phyloP scores from a whole-genome alignment of 2,797 vertebrate genomes.

The Platyrinchus mystaceus region DNA sequence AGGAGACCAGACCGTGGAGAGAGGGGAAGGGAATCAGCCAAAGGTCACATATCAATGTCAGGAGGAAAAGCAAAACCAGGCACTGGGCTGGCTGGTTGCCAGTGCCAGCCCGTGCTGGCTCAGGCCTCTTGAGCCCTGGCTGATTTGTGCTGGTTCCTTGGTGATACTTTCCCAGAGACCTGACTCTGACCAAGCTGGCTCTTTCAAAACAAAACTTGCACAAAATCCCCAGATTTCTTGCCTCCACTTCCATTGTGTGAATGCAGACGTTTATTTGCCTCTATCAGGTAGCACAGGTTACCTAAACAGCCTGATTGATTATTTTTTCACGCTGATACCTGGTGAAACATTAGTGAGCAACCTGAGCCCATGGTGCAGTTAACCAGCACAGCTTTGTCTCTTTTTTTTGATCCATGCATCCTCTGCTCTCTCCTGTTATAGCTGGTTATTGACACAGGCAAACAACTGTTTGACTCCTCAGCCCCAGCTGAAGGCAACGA shows the following conservation, averaged over 20 bases:
- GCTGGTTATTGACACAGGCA: background rate
- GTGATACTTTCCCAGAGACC: background rate
- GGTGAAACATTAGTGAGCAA: background rate
- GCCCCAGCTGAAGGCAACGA: background rate
- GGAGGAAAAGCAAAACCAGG: background rate
- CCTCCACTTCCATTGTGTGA: background rate
- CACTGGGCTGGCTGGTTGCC: background rate
- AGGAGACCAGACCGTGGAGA: background rate
- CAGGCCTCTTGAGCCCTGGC: fast-evolving
- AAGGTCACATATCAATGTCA: background rate
- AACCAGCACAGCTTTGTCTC: background rate
- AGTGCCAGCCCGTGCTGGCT: background rate
- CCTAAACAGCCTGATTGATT: background rate
- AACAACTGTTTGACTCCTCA: background rate
- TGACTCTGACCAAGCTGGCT: background rate
- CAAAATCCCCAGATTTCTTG: background rate
- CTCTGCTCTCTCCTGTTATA: background rate
- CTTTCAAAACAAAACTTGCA: background rate
- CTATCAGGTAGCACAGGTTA: background rate
- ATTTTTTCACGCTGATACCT: background rate
- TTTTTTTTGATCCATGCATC: background rate
- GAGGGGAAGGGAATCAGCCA: background rate
- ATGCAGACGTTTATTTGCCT: background rate
- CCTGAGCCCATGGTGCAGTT: background rate
- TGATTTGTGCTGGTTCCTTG: background rate